Evolutionary conservation across 2,113 vertebrate genomes (phyloP).

Genomic region (Petaurus breviceps): DNA sequence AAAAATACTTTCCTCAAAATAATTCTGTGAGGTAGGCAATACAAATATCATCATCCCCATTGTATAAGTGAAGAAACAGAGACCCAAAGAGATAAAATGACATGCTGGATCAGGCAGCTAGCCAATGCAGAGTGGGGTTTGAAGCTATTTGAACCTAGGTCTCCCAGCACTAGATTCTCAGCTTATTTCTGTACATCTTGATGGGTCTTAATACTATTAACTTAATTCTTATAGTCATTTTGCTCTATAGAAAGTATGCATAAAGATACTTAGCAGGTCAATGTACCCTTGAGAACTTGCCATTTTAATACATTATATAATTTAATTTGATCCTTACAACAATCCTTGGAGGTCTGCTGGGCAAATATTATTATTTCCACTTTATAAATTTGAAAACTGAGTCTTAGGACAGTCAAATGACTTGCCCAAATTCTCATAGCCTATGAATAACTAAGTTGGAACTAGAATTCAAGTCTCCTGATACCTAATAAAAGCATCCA

Average conservation of each 20-base stretch:
- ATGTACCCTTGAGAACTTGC: neutral
- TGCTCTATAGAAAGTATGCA: neutral
- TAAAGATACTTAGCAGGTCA: neutral
- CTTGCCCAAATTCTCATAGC: neutral
- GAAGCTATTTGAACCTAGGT: neutral
- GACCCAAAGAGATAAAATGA: neutral
- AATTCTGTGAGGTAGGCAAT: neutral
- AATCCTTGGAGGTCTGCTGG: neutral
- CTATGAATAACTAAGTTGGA: neutral
- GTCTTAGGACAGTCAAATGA: neutral
- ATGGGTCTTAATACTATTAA: too few relatives aligned
- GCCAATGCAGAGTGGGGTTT: neutral
- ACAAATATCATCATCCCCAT: neutral
- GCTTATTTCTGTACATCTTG: too few relatives aligned
- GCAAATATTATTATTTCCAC: neutral
- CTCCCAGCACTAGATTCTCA: neutral
- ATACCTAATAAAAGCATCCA: neutral
- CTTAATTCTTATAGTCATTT: too few relatives aligned
- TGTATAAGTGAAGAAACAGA: neutral
- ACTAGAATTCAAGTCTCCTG: neutral
- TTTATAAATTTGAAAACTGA: neutral
- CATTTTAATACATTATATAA: neutral
- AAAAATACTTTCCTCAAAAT: neutral
- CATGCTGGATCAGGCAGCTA: neutral
- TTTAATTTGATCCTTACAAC: neutral